Evolutionary conservation across 2,113 vertebrate species (phyloP).

Genomic region (Formicarius rufipectus): DNA sequence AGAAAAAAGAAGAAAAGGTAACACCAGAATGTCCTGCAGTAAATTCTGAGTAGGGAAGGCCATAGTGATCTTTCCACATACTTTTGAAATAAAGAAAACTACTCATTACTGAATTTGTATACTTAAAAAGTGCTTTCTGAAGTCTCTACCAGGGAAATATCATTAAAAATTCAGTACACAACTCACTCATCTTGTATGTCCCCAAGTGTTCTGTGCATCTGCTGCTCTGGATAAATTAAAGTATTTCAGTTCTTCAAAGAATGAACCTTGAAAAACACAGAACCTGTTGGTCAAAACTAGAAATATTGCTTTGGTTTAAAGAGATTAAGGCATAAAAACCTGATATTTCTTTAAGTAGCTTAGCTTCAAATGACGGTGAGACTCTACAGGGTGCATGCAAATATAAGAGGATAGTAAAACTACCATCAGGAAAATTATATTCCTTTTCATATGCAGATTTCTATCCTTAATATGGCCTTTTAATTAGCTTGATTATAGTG

Average conservation of each 20-base stretch:
- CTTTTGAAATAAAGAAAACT: slow-evolving; percentile 10
- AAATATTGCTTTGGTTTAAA: slow-evolving; percentile 31
- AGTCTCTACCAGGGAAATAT: slow-evolving; percentile 36
- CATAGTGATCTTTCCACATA: background rate
- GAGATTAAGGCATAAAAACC: slow-evolving; percentile 7
- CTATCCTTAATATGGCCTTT: slow-evolving; percentile 38
- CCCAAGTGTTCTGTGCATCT: slow-evolving; percentile 43
- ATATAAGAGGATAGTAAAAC: slow-evolving; percentile 29
- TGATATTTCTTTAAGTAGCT: slow-evolving; percentile 29
- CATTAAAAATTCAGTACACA: slow-evolving; percentile 65
- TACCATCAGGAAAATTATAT: slow-evolving; percentile 37
- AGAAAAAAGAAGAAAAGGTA: background rate
- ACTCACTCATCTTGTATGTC: slow-evolving; percentile 55
- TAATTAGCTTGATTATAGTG: slow-evolving; percentile 64
- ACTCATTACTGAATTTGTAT: slow-evolving; percentile 21
- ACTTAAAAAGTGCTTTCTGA: slow-evolving; percentile 62
- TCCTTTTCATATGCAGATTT: slow-evolving; percentile 60
- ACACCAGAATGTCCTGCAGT: background rate
- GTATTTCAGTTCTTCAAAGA: slow-evolving; percentile 46
- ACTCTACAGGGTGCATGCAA: slow-evolving; percentile 32
- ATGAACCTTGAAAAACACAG: slow-evolving; percentile 26
- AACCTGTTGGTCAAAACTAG: slow-evolving; percentile 21
- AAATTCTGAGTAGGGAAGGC: background rate
- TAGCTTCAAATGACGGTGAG: slow-evolving; percentile 23
- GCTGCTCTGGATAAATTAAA: slow-evolving; percentile 49